Evolutionary conservation across 2,797 vertebrate species (phyloP), one percentile per base, ranked within the genome.

Genomic region (Otolemur crassicaudatus): DNA sequence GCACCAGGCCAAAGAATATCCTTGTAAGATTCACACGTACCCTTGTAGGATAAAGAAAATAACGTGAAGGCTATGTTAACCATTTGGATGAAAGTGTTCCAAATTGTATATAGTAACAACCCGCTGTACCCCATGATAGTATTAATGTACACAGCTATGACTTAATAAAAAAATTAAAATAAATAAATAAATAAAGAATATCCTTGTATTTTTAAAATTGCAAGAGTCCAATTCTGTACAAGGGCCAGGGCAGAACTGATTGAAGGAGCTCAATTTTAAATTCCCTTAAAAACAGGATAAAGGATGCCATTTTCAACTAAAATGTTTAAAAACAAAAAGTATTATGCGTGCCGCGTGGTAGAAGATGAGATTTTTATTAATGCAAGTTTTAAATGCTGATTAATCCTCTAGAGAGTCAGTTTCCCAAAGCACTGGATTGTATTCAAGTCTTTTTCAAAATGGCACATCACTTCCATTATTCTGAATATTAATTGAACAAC

Each of bases 331-430:
- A 98, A 98, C 79, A 95, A 98, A 97, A 98, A 98, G 98, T 98
- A 98, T 98, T 98, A 98, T 98, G 98, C 88, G 97, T 98, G 98
- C 98, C 97, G 96, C 98, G 98, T 97, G 92, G 96, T 97, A 97
- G 98, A 99, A 99, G 98, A 99, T 99, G 98, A 98, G 98, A 99
- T 98, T 99, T 99, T 99, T 99, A 99, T 99, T 99, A 99, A 99
- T 99, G 99, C 99, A 99, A 98, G 98, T 99, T 99, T 99, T 99
- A 99, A 99, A 99, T 99, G 99, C 99, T 98, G 98, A 98, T 99
- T 99, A 99, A 99, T 99, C 98, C 98, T 99, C 99, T 98, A 77
- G 98, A 98, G 99, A 99, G 99, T 98, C 98, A 98, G 98, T 98
- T 99, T 99, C 98, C 99, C 98, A 98, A 98, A 99, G 98, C 98